A percentile compares a stretch with the other conserved stretches of the same genome.
These are phyloP conservation scores for Crocidura indochinensis DNA, from an alignment of 2,797 vertebrate genomes.

Conservation along the genomic window DNA sequence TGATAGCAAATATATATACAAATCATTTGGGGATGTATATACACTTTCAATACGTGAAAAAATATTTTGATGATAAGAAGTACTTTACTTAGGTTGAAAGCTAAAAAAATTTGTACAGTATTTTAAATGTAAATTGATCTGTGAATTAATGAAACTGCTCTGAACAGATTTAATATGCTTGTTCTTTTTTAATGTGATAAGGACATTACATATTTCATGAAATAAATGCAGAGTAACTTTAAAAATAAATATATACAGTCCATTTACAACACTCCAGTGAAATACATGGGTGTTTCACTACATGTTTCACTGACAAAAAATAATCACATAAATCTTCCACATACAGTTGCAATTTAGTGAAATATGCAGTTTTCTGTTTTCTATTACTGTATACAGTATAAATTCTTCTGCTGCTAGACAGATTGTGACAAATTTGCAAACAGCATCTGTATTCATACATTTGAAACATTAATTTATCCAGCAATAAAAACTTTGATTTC, in stretches of 20 bases:
- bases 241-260: conserved; percentile 83
- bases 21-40: conserved; percentile 49
- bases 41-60: conserved; percentile 71
- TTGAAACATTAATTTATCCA: conserved; percentile 92
- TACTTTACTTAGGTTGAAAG: conserved; percentile 67
- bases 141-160: conserved; percentile 81
- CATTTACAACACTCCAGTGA: conserved; percentile 85
- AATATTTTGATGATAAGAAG: conserved; percentile 29
- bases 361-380: conserved; percentile 92
- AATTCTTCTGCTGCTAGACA: conserved; percentile 91
- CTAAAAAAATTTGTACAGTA: conserved; percentile 79
- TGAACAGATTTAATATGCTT: conserved; percentile 81
- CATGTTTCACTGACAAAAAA: conserved; percentile 89
- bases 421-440: conserved; percentile 92
- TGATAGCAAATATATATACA: conserved; percentile 5
- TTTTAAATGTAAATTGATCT: conserved; percentile 84
- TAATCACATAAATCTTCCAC: conserved; percentile 90
- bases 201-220: conserved; percentile 84
- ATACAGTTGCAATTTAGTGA: conserved; percentile 91
- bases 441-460: conserved; percentile 91
- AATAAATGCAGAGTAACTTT: conserved; percentile 87
- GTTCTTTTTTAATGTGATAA: conserved; percentile 78
- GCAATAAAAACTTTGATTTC: conserved; percentile 93
- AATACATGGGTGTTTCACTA: conserved; percentile 85
- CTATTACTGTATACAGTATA: conserved; percentile 92